phyloP scores from a whole-genome alignment of 2,113 vertebrate species.

The Pyxicephalus adspersus region DNA sequence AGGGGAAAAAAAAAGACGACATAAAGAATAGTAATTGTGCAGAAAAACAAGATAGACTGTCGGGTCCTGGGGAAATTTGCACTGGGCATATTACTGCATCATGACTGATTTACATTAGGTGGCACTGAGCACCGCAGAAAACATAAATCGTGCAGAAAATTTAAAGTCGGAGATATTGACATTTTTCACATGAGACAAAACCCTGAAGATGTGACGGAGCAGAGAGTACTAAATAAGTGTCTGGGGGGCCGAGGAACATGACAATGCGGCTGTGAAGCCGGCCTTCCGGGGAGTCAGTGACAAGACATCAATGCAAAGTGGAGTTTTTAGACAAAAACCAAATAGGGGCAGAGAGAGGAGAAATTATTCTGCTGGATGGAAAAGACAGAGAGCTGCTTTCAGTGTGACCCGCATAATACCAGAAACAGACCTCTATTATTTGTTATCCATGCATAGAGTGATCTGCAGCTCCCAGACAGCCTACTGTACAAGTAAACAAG shows the following conservation, averaged over 20 bases:
- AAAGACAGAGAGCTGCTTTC: background rate
- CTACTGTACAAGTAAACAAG: background rate
- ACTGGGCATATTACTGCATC: conserved; percentile 33
- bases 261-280: background rate
- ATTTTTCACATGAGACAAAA: conserved; percentile 42
- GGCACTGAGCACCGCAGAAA: background rate
- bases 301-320: background rate
- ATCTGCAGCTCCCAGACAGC: background rate
- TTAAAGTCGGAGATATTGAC: conserved; percentile 37
- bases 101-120: conserved; percentile 35
- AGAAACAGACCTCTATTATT: conserved; percentile 1
- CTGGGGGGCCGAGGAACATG: background rate
- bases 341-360: background rate
- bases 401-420: conserved; percentile 4
- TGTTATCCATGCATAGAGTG: conserved; percentile 3
- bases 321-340: background rate
- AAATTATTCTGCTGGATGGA: conserved; percentile 1
- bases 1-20: background rate
- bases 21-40: conserved; percentile 7
- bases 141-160: conserved; percentile 21
- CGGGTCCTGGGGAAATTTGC: conserved; percentile 33
- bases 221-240: conserved; percentile 37
- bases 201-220: conserved; percentile 35
- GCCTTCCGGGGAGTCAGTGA: background rate
- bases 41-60: background rate